Percentiles rank a stretch among this genome's conserved stretches.
These are phyloP conservation scores for Bothrops jararaca DNA, from an alignment of 2,113 vertebrate species.

Conservation along the genomic window DNA sequence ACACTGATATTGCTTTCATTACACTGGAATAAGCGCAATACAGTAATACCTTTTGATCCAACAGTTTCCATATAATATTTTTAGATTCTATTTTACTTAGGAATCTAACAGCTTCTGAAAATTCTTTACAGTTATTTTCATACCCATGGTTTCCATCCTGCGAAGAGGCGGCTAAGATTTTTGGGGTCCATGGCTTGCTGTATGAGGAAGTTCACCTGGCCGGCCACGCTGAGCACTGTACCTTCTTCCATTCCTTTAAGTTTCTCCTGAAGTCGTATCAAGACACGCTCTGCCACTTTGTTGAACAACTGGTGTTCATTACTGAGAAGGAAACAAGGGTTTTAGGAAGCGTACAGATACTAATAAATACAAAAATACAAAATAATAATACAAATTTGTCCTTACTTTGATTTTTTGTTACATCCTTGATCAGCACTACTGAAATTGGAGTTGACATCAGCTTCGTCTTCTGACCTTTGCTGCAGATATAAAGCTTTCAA, in stretches of 20 bases:
- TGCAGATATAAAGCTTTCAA: constrained; percentile 94
- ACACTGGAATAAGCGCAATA: neutral
- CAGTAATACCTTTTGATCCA: accelerated
- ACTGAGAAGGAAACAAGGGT: constrained; percentile 43
- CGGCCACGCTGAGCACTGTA: constrained; percentile 88
- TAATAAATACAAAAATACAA: neutral
- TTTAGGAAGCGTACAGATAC: accelerated
- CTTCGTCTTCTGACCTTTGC: constrained; percentile 86
- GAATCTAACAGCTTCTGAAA: constrained; percentile 11
- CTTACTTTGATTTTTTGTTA: constrained; percentile 80
- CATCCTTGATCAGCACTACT: constrained; percentile 72
- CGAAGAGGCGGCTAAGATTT: constrained; percentile 91
- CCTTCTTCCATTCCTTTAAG: constrained; percentile 96
- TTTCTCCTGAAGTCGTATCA: constrained; percentile 95
- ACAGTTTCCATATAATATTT: neutral
- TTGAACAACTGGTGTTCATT: constrained; percentile 88
- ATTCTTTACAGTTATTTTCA: constrained; percentile 35
- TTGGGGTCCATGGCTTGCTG: constrained; percentile 97
- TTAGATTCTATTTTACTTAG: neutral
- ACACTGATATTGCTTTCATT: neutral
- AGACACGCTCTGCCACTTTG: constrained; percentile 94
- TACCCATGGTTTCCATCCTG: constrained; percentile 95
- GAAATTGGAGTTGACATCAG: constrained; percentile 82
- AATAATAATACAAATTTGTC: neutral
- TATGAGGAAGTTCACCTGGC: constrained; percentile 97